Base-by-base conservation (phyloP, 2,888 invertebrate genomes). In the Masnerella sp. region DNA sequence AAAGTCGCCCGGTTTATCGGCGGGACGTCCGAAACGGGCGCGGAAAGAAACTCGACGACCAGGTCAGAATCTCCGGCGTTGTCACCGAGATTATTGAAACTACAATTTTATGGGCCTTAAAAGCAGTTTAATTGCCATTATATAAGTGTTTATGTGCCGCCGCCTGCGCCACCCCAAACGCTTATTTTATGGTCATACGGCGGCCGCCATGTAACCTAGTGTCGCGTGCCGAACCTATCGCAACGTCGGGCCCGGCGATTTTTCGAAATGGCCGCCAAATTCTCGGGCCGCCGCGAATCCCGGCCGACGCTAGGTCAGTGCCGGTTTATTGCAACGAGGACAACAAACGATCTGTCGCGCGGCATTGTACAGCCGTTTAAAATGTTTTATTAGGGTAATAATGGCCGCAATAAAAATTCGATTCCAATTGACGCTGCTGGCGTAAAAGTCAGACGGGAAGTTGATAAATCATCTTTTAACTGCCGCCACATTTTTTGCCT, bases 81-180 rank as follows among this genome's bases (percentile, higher is more conserved):
- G 87, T 87, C 87, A 87, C 86, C 84, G 86, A 87, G 88, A 87
- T 87, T 86, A 87, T 86, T 86, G 87, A 85, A 87, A 87, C 86
- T 86, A 86, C 88, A 87, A 84, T 88, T 88, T 88, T 88, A 88
- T 87, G 87, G 87, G 83, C 84, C 85, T 87, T 87, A 87, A 87
- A 87, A 86, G 86, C 86, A 85, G 86, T 87, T 87, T 87, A 87
- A 88, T 88, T 86, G 88, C 87, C 87, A 86, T 87, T 87, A 86
- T 87, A 87, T 87, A 87, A 87, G 87, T 87, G 87, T 87, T 87
- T 87, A 87, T 87, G 87, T 84, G 83, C 83, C 81, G 83, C 82
- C 79, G 84, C 82, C 84, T 83, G 83, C 83, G 83, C 85, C 80
- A 85, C 87, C 86, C 85, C 82, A 82, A 87, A 87, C 86, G 85